phyloP scores from a whole-genome alignment of 2,113 vertebrate species.

The Gnathonemus longibarbis region DNA sequence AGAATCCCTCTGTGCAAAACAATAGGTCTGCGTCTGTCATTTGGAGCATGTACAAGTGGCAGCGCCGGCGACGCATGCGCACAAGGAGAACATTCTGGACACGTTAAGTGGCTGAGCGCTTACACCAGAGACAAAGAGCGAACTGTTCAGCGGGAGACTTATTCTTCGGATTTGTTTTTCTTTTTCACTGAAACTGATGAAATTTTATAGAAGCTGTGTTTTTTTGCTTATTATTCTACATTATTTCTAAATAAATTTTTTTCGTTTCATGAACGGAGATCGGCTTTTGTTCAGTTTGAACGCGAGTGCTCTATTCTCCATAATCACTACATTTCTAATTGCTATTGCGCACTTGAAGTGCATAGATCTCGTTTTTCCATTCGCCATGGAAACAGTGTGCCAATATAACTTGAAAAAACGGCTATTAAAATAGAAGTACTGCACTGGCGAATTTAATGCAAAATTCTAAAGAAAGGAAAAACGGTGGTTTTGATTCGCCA shows the following conservation, averaged over 20 bases:
- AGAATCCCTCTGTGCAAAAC: background rate
- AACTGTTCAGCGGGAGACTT: slow-evolving; percentile 13
- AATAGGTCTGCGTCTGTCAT: background rate
- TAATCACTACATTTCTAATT: background rate
- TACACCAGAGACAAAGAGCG: slow-evolving; percentile 51
- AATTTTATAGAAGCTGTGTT: background rate
- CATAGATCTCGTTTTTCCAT: background rate
- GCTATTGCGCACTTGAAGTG: background rate
- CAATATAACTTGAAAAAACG: background rate
- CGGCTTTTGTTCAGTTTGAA: background rate
- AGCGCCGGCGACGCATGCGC: slow-evolving; percentile 51
- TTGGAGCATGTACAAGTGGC: background rate
- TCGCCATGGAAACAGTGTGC: slow-evolving; percentile 21
- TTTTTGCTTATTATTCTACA: background rate
- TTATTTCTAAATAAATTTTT: background rate
- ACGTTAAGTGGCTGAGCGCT: background rate
- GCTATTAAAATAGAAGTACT: background rate
- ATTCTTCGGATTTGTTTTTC: background rate
- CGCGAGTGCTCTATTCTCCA: background rate
- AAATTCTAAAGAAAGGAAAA: background rate
- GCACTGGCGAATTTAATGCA: background rate
- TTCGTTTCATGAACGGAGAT: background rate
- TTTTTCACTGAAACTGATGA: background rate
- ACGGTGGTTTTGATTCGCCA: background rate
- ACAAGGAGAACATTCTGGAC: slow-evolving; percentile 17